Conservation (phyloP, 2,797 vertebrate species). For the Thalassophryne amazonica region DNA sequence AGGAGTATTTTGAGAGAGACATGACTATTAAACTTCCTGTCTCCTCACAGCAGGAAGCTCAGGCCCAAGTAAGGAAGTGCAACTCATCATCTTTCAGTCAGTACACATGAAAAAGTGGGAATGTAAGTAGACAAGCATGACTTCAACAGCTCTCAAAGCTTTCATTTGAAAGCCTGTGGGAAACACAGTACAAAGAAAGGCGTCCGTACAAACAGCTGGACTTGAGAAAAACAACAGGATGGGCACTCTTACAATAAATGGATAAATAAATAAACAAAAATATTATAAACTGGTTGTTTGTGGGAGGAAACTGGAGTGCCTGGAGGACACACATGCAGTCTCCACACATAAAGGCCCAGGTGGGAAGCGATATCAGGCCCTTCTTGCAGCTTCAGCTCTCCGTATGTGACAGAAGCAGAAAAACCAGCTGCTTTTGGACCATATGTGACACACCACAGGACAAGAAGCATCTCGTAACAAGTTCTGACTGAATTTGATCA, state of each 20-base stretch:
- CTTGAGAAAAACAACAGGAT: slow-evolving; percentile 1
- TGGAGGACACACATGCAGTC: no score
- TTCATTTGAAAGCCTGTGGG: background rate
- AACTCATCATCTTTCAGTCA: slow-evolving; percentile 57
- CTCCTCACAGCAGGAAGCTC: slow-evolving; percentile 57
- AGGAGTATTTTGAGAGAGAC: slow-evolving; percentile 14
- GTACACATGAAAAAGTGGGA: slow-evolving; percentile 35
- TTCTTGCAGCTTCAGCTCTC: no score
- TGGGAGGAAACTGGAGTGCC: no score
- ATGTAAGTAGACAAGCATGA: slow-evolving; percentile 14
- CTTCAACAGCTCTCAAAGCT: background rate
- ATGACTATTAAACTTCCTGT: slow-evolving; percentile 47
- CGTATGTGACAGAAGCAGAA: no score
- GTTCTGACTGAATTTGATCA: no score
- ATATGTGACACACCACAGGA: no score
- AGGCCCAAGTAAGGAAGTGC: slow-evolving; percentile 68
- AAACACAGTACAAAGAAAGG: background rate
- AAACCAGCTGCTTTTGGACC: no score
- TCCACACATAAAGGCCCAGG: no score
- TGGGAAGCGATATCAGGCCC: no score
- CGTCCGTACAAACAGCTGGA: background rate
- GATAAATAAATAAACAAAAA: slow-evolving; percentile 28
- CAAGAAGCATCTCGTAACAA: no score
- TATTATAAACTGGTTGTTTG: no score
- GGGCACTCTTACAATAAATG: background rate